Evolutionary conservation across 2,113 vertebrate species (phyloP), one percentile per base, ranked within the genome.

Genomic region (Sminthopsis crassicaudata): DNA sequence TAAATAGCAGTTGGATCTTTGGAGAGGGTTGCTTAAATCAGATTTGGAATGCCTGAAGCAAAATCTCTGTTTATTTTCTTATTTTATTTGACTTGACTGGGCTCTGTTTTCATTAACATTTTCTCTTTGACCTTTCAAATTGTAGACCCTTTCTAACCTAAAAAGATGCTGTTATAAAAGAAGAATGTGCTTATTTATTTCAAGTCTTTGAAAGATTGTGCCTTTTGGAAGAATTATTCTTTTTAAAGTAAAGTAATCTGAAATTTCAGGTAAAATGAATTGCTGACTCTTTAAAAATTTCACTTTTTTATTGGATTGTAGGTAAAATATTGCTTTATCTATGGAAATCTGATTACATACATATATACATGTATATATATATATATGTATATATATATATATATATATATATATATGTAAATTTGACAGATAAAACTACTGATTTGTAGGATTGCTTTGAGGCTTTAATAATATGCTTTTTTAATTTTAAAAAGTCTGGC

Each of bases 1-100:
- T 98, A 98, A 98, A 97, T 98, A 98, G 97, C 97, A 98, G 97
- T 97, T 99, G 98, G 98, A 97, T 98, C 97, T 98, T 98, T 97
- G 97, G 97, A 98, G 93, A 96, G 93, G 91, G 48, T 93, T 94
- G 94, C 98, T 98, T 98, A 98, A 99, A 98, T 98, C 98, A 98
- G 94, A 98, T 97, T 97, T 98, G 96, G 95, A 95, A 97, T 96
- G 97, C 98, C 98, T 97, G 94, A 95, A 98, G 97, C 97, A 98
- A 98, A 98, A 98, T 97, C 94, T 90, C 96, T 97, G 94, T 98
- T 98, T 98, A 97, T 98, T 98, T 98, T 98, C 22, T 90, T 98
- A 95, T 96, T 98, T 98, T 98, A 98, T 98, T 98, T 98, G 95
- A 97, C 95, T 98, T 98, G 96, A 97, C 96, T 98, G 94, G n/a